Evolutionary conservation across 2,888 invertebrate species (phyloP).

Genomic region (Acanthosepion pharaonis): DNA sequence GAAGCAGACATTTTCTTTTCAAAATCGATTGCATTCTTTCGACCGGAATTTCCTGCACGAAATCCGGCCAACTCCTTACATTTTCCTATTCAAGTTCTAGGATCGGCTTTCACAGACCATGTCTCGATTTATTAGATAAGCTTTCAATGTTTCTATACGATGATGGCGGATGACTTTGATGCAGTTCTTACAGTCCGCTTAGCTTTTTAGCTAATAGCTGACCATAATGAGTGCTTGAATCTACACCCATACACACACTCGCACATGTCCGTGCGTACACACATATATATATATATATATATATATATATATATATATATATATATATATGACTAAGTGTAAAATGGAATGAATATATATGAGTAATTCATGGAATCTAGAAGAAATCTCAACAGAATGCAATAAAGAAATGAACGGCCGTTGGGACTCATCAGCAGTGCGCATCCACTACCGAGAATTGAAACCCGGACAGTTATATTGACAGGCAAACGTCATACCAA

Average conservation of each 20-base stretch:
- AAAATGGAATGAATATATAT: not conserved
- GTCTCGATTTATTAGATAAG: not conserved
- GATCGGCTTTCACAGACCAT: not conserved
- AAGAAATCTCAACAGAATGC: too few species aligned
- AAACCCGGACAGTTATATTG: too few species aligned
- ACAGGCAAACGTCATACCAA: too few species aligned
- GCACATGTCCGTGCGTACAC: not conserved
- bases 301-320: not conserved
- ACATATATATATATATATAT: constrained; percentile 48
- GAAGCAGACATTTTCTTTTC: not conserved
- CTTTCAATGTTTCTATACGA: not conserved
- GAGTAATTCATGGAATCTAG: too few species aligned
- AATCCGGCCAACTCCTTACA: not conserved
- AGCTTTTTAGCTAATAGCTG: not conserved
- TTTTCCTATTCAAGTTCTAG: not conserved
- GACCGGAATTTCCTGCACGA: not conserved
- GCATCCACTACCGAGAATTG: too few species aligned
- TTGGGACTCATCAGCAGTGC: too few species aligned
- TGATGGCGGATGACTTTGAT: not conserved
- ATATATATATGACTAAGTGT: constrained; percentile 44
- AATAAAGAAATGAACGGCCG: too few species aligned
- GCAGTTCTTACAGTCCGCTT: not conserved
- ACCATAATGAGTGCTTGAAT: not conserved
- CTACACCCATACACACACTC: not conserved
- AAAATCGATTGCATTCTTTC: not conserved